These are phyloP conservation scores for Spicauda simplicius DNA, from an alignment of 2,888 invertebrate species.

Conservation along the genomic window DNA sequence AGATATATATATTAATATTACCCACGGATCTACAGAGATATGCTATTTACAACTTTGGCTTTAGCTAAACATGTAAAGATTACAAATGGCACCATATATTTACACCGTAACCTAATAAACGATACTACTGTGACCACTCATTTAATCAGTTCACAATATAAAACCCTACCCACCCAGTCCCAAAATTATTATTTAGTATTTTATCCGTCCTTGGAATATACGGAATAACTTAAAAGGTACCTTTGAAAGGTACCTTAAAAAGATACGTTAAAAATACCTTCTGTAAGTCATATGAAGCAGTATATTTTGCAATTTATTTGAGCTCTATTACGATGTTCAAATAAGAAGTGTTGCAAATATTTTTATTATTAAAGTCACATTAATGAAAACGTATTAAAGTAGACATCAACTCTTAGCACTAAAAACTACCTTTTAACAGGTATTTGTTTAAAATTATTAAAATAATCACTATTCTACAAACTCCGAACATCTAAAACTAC, in stretches of 20 bases:
- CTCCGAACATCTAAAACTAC: constrained; percentile 55
- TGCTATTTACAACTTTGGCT: constrained; percentile 80
- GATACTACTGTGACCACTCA: constrained; percentile 35
- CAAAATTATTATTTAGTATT: neutral
- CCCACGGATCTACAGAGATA: constrained; percentile 34
- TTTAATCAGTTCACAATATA: constrained; percentile 1
- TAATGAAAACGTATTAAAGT: too few relatives aligned
- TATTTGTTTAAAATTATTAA: too few relatives aligned
- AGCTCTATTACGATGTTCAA: too few relatives aligned
- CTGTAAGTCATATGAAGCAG: too few relatives aligned
- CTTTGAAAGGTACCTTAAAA: too few relatives aligned
- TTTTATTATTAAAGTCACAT: too few relatives aligned
- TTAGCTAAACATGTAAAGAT: constrained; percentile 62
- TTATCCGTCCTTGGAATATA: neutral
- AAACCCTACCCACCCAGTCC: constrained; percentile 12
- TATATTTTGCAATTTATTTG: too few relatives aligned
- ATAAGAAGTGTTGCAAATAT: too few relatives aligned
- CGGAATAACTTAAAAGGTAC: neutral
- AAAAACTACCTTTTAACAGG: too few relatives aligned
- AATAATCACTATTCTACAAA: neutral
- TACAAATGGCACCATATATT: constrained; percentile 56
- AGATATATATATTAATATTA: constrained; percentile 43
- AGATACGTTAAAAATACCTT: too few relatives aligned
- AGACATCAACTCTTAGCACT: too few relatives aligned
- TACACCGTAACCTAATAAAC: constrained; percentile 47